Conservation (phyloP, 2,888 invertebrate species). For the Pollenia griseotomentosa region DNA sequence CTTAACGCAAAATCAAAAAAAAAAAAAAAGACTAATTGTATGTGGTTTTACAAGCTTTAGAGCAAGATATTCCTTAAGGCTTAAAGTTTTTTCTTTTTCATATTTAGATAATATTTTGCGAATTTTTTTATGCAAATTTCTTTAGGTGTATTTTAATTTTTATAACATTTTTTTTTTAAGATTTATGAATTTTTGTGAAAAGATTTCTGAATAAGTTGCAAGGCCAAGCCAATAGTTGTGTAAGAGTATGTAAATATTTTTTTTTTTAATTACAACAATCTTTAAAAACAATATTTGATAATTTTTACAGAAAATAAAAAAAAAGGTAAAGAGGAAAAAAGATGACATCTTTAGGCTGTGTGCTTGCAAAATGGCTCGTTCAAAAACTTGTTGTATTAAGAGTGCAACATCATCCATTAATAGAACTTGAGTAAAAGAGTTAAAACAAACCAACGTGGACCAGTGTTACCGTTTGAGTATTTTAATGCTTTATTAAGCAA, state of each 20-base stretch:
- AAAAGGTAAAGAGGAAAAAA: not conserved
- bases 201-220: not conserved
- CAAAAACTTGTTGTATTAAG: not conserved
- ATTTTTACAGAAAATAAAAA: not conserved
- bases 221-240: not conserved
- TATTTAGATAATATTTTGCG: constrained; percentile 18
- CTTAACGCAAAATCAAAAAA: not conserved
- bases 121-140: constrained; percentile 29
- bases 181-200: constrained; percentile 1
- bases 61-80: constrained; percentile 52
- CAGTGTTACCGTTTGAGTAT: too few relatives aligned
- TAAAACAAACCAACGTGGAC: too few relatives aligned
- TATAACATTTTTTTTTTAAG: not conserved
- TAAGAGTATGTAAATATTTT: constrained; percentile 30
- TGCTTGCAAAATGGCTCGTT: not conserved
- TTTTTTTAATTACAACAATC: constrained; percentile 30
- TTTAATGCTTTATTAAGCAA: too few relatives aligned
- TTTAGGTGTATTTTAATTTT: constrained; percentile 24
- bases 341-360: constrained; percentile 1
- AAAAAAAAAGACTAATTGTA: not conserved
- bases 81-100: not conserved
- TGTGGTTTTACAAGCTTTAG: constrained; percentile 43
- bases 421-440: too few relatives aligned
- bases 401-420: too few relatives aligned
- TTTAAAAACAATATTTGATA: constrained; percentile 3